phyloP scores from a whole-genome alignment of 1,140 invertebrate genomes.

The Lepidotrigona ventralis region DNA sequence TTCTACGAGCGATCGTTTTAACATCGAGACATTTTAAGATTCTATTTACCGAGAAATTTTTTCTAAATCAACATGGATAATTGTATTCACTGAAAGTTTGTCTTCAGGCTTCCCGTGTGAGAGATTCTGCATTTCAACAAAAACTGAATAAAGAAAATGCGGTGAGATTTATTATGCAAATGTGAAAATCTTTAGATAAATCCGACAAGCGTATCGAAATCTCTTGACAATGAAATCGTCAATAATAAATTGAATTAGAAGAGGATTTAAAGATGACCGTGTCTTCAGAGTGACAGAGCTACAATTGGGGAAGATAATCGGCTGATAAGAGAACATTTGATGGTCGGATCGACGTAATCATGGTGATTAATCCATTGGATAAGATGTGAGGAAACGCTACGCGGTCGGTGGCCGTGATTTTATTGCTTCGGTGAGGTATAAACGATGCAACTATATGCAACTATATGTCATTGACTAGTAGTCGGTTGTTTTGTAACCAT shows the following conservation, averaged over 20 bases:
- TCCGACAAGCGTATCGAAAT: not conserved
- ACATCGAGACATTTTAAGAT: no score
- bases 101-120: no score
- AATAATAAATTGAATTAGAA: not conserved
- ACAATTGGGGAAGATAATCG: not conserved
- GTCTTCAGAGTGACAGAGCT: not conserved
- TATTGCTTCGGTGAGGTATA: not conserved
- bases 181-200: not conserved
- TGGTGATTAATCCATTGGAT: conserved; percentile 4
- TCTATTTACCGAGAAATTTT: no score
- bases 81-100: no score
- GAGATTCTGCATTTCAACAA: not conserved
- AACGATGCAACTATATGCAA: not conserved
- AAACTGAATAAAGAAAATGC: not conserved
- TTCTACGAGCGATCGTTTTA: no score
- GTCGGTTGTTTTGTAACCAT: not conserved
- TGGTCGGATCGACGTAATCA: not conserved
- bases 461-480: not conserved
- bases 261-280: not conserved
- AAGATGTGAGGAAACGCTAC: not conserved
- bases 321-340: not conserved
- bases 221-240: not conserved
- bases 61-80: no score
- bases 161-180: not conserved
- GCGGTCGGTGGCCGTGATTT: not conserved